Conservation (phyloP, 2,888 invertebrate species). For the Andrena bucephala region DNA sequence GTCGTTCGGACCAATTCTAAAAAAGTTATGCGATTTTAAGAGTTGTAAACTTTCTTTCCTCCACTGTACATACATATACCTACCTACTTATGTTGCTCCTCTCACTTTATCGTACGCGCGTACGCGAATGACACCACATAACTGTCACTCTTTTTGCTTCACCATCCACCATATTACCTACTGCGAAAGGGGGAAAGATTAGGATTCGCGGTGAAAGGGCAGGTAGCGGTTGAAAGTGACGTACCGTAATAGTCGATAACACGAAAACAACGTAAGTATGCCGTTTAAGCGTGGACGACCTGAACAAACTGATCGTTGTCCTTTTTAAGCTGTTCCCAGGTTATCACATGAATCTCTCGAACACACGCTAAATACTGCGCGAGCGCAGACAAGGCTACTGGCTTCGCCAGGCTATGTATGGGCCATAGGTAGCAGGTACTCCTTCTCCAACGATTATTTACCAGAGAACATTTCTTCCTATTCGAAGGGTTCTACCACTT, state of each 20-base stretch:
- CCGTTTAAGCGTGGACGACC: too few relatives aligned
- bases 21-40: too few relatives aligned
- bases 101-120: conserved; percentile 17
- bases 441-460: neutral
- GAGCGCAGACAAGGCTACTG: conserved; percentile 30
- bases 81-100: conserved; percentile 7
- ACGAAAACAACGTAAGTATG: too few relatives aligned
- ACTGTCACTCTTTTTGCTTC: conserved; percentile 25
- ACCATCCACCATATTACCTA: neutral
- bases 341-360: conserved; percentile 14
- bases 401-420: conserved; percentile 7
- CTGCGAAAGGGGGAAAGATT: neutral
- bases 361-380: conserved; percentile 44
- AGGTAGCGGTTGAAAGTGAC: neutral
- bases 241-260: neutral
- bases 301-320: neutral
- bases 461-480: neutral
- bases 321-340: conserved; percentile 1
- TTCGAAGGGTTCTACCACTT: neutral
- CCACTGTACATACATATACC: too few relatives aligned
- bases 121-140: neutral
- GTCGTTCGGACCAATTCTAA: too few relatives aligned
- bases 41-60: too few relatives aligned
- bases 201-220: neutral
- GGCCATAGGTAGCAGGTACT: neutral